phyloP scores from a whole-genome alignment of 1,140 invertebrate species.

The Drosophila carrolli region DNA sequence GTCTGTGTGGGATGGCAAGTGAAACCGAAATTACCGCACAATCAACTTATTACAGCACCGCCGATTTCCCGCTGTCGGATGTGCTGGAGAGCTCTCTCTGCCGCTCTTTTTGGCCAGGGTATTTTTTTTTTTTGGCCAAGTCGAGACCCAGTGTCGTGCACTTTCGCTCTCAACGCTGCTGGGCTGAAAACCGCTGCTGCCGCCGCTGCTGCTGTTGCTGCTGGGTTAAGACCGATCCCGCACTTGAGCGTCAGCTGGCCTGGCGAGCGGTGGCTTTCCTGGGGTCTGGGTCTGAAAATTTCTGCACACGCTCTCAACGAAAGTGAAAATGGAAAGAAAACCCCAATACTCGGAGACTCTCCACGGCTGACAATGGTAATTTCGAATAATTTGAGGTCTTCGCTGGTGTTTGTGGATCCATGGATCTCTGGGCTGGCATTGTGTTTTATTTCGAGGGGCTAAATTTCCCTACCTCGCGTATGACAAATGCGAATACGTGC shows the following conservation, averaged over 20 bases:
- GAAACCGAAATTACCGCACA: slow-evolving; percentile 84
- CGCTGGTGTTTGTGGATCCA: slow-evolving; percentile 50
- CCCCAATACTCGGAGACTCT: slow-evolving; percentile 37
- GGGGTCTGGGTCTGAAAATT: slow-evolving; percentile 38
- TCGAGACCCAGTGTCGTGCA: slow-evolving; percentile 66
- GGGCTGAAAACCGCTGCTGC: slow-evolving; percentile 16
- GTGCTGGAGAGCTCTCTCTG: slow-evolving; percentile 37
- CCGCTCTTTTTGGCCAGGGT: slow-evolving; percentile 20
- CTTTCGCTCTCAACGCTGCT: slow-evolving; percentile 73
- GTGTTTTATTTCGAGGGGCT: slow-evolving; percentile 19
- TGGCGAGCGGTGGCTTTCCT: slow-evolving; percentile 60
- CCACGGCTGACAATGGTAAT: slow-evolving; percentile 71
- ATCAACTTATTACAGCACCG: slow-evolving; percentile 83
- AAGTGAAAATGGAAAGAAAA: slow-evolving; percentile 76
- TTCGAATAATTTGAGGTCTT: slow-evolving; percentile 72
- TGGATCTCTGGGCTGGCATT: slow-evolving; percentile 53
- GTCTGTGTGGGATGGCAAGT: slow-evolving; percentile 72
- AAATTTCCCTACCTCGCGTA: slow-evolving; percentile 23
- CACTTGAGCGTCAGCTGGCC: slow-evolving; percentile 69
- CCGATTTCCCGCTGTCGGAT: slow-evolving; percentile 78
- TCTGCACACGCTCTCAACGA: slow-evolving; percentile 59
- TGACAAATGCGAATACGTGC: slow-evolving; percentile 61
- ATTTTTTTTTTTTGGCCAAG: slow-evolving; percentile 2
- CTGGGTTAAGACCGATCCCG: slow-evolving; percentile 27
- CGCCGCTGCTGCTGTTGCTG: not conserved